phyloP scores from a whole-genome alignment of 2,113 vertebrate species.

The Scophthalmus maximus region DNA sequence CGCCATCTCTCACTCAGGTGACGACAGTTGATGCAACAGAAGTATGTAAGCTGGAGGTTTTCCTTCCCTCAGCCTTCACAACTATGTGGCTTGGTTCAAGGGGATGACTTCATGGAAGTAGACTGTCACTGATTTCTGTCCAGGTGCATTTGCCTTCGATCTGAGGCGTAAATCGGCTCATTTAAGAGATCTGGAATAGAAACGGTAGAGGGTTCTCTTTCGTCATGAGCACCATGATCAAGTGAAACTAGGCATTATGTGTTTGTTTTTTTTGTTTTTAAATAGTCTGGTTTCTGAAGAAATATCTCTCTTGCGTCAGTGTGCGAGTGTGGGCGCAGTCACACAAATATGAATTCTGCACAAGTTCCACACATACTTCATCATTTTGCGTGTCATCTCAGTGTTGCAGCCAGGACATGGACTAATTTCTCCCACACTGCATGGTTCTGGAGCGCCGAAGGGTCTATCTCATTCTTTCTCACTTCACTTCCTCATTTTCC shows the following conservation, averaged over 20 bases:
- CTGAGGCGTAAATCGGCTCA: neutral
- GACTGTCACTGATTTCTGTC: neutral
- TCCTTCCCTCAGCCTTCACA: neutral
- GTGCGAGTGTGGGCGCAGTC: no score
- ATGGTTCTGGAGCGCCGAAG: slow-evolving; percentile 20
- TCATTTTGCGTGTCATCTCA: slow-evolving; percentile 52
- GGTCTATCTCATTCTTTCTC: slow-evolving; percentile 1
- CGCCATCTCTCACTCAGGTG: slow-evolving; percentile 6
- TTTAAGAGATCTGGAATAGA: slow-evolving; percentile 9
- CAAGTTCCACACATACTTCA: slow-evolving; percentile 48
- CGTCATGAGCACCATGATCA: neutral
- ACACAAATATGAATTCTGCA: slow-evolving; percentile 37
- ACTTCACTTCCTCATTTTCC: neutral
- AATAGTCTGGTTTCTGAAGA: slow-evolving; percentile 15
- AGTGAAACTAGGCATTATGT: slow-evolving; percentile 5
- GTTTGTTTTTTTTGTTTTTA: neutral
- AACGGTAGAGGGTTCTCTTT: neutral
- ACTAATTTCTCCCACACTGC: slow-evolving; percentile 53
- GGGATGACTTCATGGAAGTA: neutral
- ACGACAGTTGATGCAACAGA: slow-evolving; percentile 29
- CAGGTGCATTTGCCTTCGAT: neutral
- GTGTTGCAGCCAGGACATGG: slow-evolving; percentile 47
- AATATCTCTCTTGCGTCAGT: slow-evolving; percentile 38
- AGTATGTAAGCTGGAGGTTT: slow-evolving; percentile 4
- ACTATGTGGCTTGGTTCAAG: slow-evolving; percentile 7